phyloP scores from a whole-genome alignment of 2,888 invertebrate genomes.

The Sarcophaga rosellei region DNA sequence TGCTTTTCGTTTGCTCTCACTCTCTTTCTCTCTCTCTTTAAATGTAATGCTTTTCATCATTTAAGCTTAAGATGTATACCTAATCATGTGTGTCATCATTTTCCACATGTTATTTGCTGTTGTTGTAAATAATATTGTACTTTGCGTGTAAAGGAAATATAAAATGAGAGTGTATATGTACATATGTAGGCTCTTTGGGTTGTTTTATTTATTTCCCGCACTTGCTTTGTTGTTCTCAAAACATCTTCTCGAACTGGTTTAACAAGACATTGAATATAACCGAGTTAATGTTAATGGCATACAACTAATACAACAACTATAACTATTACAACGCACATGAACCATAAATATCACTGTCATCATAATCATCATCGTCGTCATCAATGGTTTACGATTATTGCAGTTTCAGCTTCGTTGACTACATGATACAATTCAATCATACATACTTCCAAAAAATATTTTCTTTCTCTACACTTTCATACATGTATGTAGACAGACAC shows the following conservation, averaged over 20 bases:
- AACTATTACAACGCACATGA: background rate
- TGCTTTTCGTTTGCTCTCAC: no score
- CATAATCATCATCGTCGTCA: background rate
- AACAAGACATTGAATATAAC: no score
- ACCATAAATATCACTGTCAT: background rate
- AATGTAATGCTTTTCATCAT: constrained; percentile 10
- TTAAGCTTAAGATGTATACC: constrained; percentile 26
- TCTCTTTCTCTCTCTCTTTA: background rate
- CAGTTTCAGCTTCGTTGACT: constrained; percentile 43
- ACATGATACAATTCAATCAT: background rate
- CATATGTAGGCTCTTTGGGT: no score
- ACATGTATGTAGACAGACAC: background rate
- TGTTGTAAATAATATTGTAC: no score
- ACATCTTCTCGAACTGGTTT: no score
- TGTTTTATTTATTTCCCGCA: no score
- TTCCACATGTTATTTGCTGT: background rate
- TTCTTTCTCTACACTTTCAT: background rate
- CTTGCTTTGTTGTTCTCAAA: no score
- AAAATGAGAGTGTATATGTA: no score
- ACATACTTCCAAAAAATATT: background rate
- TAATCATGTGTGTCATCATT: constrained; percentile 46
- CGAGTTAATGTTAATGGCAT: background rate
- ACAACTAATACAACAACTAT: background rate
- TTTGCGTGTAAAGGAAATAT: no score
- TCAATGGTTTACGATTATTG: constrained; percentile 40